phyloP scores from a whole-genome alignment of 2,113 vertebrate genomes.

The Gobius niger region DNA sequence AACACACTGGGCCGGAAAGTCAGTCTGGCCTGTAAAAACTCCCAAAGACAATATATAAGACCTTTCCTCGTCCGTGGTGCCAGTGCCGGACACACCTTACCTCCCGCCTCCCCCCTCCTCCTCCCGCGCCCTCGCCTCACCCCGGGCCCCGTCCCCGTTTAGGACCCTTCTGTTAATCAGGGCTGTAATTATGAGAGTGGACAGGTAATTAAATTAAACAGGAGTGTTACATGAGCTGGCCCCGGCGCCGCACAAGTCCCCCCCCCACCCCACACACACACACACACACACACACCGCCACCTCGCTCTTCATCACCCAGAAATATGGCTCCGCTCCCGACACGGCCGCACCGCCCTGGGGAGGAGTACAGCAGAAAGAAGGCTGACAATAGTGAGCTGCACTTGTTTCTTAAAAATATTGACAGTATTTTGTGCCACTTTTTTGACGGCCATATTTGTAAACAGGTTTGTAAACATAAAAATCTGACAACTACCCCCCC shows the following conservation, averaged over 20 bases:
- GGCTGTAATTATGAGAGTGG: slow-evolving; percentile 82
- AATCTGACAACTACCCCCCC: too few species aligned
- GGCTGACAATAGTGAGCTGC: too few species aligned
- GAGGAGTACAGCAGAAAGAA: slow-evolving; percentile 17
- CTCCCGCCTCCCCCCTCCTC: slow-evolving; percentile 39
- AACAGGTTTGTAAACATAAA: too few species aligned
- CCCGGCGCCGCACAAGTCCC: slow-evolving; percentile 72
- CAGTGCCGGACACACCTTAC: slow-evolving; percentile 25
- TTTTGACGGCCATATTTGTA: too few species aligned
- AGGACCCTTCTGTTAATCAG: slow-evolving; percentile 78
- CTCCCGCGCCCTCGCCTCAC: slow-evolving; percentile 56
- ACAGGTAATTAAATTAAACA: slow-evolving; percentile 85
- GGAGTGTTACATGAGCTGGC: slow-evolving; percentile 80
- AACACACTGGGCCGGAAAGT: too few species aligned
- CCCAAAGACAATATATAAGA: neutral
- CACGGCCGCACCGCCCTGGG: slow-evolving; percentile 65
- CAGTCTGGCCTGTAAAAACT: slow-evolving; percentile 3
- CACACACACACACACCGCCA: too few species aligned
- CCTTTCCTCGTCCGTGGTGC: slow-evolving; percentile 5
- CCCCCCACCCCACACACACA: slow-evolving; percentile 58
- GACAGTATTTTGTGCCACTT: too few species aligned
- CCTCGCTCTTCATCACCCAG: slow-evolving; percentile 77
- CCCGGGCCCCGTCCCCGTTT: slow-evolving; percentile 68
- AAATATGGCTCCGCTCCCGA: slow-evolving; percentile 74
- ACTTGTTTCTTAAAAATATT: too few species aligned